Base-by-base conservation (phyloP, 2,113 vertebrate species). In the Diadophis punctatus region DNA sequence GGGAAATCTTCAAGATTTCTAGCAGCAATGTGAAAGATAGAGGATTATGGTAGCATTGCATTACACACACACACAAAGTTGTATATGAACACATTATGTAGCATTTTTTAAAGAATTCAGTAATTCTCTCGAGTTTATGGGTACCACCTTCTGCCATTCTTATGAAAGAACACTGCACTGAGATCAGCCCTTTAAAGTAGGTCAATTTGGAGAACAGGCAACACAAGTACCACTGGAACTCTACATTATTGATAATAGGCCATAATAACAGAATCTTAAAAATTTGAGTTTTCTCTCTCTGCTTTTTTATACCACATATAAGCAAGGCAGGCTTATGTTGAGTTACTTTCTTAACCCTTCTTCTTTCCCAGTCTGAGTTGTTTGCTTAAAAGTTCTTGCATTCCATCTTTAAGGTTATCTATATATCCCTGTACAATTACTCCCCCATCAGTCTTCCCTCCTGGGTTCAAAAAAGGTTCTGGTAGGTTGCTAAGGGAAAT, bases 11-110 rank as follows among this genome's bases (percentile, higher is more conserved):
- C 8, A 52, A 84, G 49, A 58, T 91, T 49, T 92, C 91, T 52
- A 51, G 43, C 89, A 95, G 48, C 74, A 27, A 63, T 63, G n/a
- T 86, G 60, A 88, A 92, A 91, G 74, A 93, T 93, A 18, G 89
- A 46, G n/a, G 20, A 80, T 52, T 90, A 30, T 39, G 68, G 68
- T 91, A 92, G n/a, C 25, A 88, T 60, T 85, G 25, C 34, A 88
- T 60, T 88, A 51, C 87, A 91, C 68, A 58, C 34, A 34, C 30
- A 91, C 68, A 51, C 74, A 53, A 11, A 68, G 48, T 23, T 39
- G 55, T 16, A 74, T 51, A 53, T 30, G 85, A 20, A 11, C 25
- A 87, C 12, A 27, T 46, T 55, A 30, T 74, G 14, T 51, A 30
- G 20, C 7, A 86, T 11, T 23, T 91, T 3, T n/a, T 34, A 30